These are phyloP conservation scores for Holacanthella duospinosa DNA, from an alignment of 2,888 invertebrate species.

Conservation along the genomic window DNA sequence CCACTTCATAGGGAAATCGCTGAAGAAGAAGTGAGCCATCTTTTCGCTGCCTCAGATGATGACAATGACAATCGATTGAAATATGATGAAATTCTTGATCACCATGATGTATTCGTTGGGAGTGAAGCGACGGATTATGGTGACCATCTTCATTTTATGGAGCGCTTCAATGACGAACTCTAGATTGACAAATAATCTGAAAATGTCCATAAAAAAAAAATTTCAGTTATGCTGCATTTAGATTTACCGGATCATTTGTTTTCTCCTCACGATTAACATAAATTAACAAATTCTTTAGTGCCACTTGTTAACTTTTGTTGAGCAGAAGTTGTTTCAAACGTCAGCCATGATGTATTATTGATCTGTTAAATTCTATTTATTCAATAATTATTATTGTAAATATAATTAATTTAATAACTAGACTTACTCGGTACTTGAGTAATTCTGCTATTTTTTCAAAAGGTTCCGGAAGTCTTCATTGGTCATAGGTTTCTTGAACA, in stretches of 20 bases:
- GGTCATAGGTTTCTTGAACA: neutral
- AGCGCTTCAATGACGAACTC: constrained; percentile 68
- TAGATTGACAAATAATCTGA: constrained; percentile 42
- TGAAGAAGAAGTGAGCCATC: constrained; percentile 76
- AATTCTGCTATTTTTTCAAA: too few species aligned
- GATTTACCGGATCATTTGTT: too few species aligned
- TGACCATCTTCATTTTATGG: constrained; percentile 67
- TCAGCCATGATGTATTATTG: too few species aligned
- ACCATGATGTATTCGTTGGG: constrained; percentile 82
- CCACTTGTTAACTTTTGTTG: neutral
- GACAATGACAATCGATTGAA: constrained; percentile 69
- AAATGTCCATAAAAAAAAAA: neutral
- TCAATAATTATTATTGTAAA: too few species aligned
- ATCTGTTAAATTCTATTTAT: too few species aligned
- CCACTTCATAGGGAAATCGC: constrained; percentile 68
- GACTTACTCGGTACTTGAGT: too few species aligned
- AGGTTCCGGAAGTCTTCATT: neutral
- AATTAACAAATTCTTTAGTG: neutral
- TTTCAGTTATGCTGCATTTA: neutral
- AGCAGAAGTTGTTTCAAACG: neutral
- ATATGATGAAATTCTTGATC: constrained; percentile 67
- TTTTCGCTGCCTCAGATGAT: constrained; percentile 73
- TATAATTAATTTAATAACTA: too few species aligned
- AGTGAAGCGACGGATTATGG: constrained; percentile 85
- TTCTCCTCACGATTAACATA: too few species aligned